phyloP scores from a whole-genome alignment of 2,797 vertebrate genomes.

The Phalloptychus januarius region DNA sequence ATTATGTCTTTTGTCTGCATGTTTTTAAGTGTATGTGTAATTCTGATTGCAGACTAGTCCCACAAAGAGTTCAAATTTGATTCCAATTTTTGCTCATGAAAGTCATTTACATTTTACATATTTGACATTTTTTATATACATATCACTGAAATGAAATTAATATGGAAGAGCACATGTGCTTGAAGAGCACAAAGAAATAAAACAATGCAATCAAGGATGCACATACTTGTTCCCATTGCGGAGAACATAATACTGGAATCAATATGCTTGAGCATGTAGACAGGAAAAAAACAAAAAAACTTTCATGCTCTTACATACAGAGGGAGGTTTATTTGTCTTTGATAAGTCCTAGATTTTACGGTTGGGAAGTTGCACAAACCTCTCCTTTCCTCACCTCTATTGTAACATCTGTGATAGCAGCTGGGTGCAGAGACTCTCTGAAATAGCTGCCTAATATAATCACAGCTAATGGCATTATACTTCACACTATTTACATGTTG shows the following conservation, averaged over 20 bases:
- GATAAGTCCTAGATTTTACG: slow-evolving; percentile 37
- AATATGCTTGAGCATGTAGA: slow-evolving; percentile 28
- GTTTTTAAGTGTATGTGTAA: background rate
- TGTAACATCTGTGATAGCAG: slow-evolving; percentile 64
- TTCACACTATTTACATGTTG: slow-evolving; percentile 62
- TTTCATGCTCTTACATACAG: slow-evolving; percentile 38
- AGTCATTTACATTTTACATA: background rate
- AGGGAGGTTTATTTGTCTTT: slow-evolving; percentile 15
- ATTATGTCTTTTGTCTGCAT: background rate
- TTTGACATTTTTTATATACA: background rate
- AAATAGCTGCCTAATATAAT: slow-evolving; percentile 70
- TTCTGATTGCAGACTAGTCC: background rate
- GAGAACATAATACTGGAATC: slow-evolving; percentile 6
- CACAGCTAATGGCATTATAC: slow-evolving; percentile 68
- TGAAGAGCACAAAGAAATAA: background rate
- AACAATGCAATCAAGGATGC: background rate
- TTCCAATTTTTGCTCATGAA: background rate
- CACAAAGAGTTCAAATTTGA: background rate
- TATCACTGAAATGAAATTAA: background rate
- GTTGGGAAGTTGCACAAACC: slow-evolving; percentile 35
- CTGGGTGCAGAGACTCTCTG: slow-evolving; percentile 53
- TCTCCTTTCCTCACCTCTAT: slow-evolving; percentile 21
- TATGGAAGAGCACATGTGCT: background rate
- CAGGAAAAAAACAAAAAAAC: background rate
- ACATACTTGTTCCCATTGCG: slow-evolving; percentile 8